phyloP scores from a whole-genome alignment of 2,888 invertebrate genomes.

The Diplazon laetatorius region DNA sequence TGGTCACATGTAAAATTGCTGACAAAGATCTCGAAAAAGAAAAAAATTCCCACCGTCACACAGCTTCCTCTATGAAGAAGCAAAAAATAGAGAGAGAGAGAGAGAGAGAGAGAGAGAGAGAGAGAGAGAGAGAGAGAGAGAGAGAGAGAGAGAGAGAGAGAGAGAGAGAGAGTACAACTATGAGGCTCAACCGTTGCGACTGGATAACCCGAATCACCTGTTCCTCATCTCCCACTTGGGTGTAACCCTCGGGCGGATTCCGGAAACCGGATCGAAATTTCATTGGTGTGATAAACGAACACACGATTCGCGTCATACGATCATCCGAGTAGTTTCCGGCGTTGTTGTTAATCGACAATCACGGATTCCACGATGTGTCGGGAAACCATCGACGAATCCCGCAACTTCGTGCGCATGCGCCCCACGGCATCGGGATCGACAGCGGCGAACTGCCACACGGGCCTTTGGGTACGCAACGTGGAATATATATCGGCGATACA shows the following conservation, averaged over 20 bases:
- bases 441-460: constrained; percentile 1
- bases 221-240: constrained; percentile 6
- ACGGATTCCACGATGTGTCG: constrained; percentile 56
- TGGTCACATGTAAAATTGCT: too few relatives aligned
- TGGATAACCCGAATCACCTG: constrained; percentile 24
- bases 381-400: constrained; percentile 19
- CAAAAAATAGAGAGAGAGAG: too few relatives aligned
- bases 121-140: not conserved
- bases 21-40: too few relatives aligned
- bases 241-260: constrained; percentile 18
- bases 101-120: too few relatives aligned
- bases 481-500: constrained; percentile 9
- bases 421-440: not conserved
- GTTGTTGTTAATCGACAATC: constrained; percentile 34
- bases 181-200: constrained; percentile 35
- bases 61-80: too few relatives aligned
- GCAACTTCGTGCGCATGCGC: constrained; percentile 1
- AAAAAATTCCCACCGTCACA: too few relatives aligned
- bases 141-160: not conserved
- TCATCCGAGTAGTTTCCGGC: constrained; percentile 41
- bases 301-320: constrained; percentile 20
- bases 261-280: constrained; percentile 54
- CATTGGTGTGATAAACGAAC: constrained; percentile 43
- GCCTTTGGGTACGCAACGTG: constrained; percentile 1
- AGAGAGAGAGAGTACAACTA: not conserved